Evolutionary conservation across 2,888 invertebrate species (phyloP).

Genomic region (Apodemia hepburni): DNA sequence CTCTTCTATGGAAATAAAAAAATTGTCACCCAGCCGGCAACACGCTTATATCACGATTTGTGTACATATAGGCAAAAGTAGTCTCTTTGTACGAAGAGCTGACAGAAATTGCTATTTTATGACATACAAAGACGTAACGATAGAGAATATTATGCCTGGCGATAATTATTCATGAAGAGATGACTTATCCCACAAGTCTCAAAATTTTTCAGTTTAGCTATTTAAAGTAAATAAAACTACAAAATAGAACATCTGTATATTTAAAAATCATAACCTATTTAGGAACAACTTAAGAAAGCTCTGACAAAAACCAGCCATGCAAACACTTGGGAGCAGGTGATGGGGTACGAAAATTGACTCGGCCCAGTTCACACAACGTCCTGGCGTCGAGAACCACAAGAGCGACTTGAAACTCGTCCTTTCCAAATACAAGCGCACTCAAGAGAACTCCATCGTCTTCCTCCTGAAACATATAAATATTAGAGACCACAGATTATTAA

Average conservation of each 20-base stretch:
- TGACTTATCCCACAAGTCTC: too few species aligned
- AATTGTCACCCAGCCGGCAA: too few species aligned
- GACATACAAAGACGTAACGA: too few species aligned
- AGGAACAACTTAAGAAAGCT: conserved; percentile 16
- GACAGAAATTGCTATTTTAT: too few species aligned
- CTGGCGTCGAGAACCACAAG: conserved; percentile 86
- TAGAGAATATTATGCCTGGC: too few species aligned
- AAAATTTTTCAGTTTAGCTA: too few species aligned
- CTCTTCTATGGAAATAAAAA: too few species aligned
- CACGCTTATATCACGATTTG: too few species aligned
- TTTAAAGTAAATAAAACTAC: neutral
- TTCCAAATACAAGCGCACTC: conserved; percentile 84
- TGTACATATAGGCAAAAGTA: too few species aligned
- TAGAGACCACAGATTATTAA: too few species aligned
- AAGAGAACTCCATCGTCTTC: conserved; percentile 88
- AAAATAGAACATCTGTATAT: neutral
- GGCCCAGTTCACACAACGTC: conserved; percentile 84
- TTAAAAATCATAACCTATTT: neutral
- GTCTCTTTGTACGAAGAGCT: too few species aligned
- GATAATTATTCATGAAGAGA: too few species aligned
- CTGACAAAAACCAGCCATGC: conserved; percentile 89
- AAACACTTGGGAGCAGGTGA: conserved; percentile 88
- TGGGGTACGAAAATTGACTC: conserved; percentile 83
- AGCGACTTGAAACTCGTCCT: conserved; percentile 79
- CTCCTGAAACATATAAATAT: conserved; percentile 44